These are phyloP conservation scores for Zaprionus africanus DNA, from an alignment of 1,140 invertebrate species.

Conservation along the genomic window DNA sequence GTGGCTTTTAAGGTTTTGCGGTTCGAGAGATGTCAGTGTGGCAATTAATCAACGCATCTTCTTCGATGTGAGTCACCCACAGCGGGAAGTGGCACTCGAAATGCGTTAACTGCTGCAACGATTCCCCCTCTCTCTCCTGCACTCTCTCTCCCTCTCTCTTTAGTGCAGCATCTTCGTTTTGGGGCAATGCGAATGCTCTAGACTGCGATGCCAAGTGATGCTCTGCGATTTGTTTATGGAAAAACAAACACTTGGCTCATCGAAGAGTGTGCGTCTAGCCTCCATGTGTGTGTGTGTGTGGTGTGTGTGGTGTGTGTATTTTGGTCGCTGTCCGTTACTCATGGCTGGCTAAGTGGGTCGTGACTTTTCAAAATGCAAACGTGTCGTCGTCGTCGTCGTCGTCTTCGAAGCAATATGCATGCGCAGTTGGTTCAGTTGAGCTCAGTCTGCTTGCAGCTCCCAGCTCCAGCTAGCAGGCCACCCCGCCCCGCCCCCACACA, in stretches of 20 bases:
- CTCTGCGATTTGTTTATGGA: conserved; percentile 71
- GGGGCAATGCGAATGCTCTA: conserved; percentile 4
- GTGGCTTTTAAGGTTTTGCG: conserved; percentile 72
- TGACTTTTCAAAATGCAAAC: conserved; percentile 82
- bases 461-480: neutral
- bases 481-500: conserved; percentile 18
- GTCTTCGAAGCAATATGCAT: conserved; percentile 54
- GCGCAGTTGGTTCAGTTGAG: conserved; percentile 56
- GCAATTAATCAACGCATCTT: conserved; percentile 82
- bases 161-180: neutral
- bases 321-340: conserved; percentile 75
- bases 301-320: conserved; percentile 44
- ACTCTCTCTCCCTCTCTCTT: neutral
- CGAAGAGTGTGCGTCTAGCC: conserved; percentile 9
- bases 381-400: conserved; percentile 71
- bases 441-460: conserved; percentile 20
- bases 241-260: conserved; percentile 76
- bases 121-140: neutral
- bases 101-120: conserved; percentile 6
- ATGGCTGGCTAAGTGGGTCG: conserved; percentile 81
- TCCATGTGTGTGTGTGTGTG: conserved; percentile 10
- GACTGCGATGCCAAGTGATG: conserved; percentile 38
- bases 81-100: neutral
- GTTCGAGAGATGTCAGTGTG: conserved; percentile 66
- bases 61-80: conserved; percentile 39